Evolutionary conservation across 1,140 invertebrate genomes (phyloP), one percentile per base, ranked within the genome.

Genomic region (Drosophila sp.): DNA sequence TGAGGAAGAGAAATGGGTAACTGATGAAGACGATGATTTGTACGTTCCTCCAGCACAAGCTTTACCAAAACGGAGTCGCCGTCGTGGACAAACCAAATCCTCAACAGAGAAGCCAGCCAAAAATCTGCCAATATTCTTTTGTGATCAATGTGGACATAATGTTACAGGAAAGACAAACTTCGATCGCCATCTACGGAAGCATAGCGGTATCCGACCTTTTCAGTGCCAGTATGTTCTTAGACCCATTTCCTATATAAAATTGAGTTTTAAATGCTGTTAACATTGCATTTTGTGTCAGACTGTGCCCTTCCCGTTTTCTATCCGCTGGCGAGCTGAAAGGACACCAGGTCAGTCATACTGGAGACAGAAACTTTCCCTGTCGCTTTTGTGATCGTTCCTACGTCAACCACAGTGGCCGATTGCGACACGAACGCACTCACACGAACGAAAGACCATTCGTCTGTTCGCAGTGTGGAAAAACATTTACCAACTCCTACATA

Each of bases 371-470:
- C 11, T 90, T 90, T 55, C 69, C 67, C 10, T 90, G 85, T n/a
- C 74, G 81, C 1, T 90, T 70, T 55, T 90, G 85, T 50, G 86
- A 90, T 1, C 68, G 85, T 3, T 55, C 66, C 41, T 90, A 90
- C 40, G 80, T 90, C 25, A 90, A 90, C 44, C 79, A 90, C 25
- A 85, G 85, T 25, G 86, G 86, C 6, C 78, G 85, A 2, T 40
- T 81, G 29, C 69, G 79, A 1, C 85, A 90, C n/a, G 85, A 90
- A 10, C 70, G 94, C 27, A 94, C 94, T 23, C 94, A 94, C 81
- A 94, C 93, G 11, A 94, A 94, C 63, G 93, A 94, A 60, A 79
- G 94, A 4, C 94, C 93, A 1, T 94, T 93, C 75, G 93, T 93
- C 66, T 94, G 94, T 68, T 72, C 79, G 5, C 93, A 93, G 66